A percentile compares a stretch with the other conserved stretches of the same genome.
phyloP scores from a whole-genome alignment of 1,140 invertebrate genomes.

The Bombyx mori region DNA sequence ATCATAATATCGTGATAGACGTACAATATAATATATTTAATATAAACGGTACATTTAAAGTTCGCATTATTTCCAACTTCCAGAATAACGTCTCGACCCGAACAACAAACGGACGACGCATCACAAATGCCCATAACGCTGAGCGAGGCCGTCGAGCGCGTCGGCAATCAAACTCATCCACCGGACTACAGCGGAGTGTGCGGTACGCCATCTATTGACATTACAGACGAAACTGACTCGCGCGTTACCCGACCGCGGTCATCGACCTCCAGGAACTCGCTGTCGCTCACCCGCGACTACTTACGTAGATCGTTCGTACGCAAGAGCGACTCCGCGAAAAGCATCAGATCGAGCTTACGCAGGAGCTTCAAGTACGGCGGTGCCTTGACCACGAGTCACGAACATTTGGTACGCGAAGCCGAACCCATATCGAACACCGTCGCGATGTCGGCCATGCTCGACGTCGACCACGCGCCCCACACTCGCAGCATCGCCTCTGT shows the following conservation, averaged over 20 bases:
- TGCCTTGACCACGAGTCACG: slow-evolving; percentile 46
- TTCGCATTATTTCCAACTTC: neutral
- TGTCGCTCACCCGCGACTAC: slow-evolving; percentile 45
- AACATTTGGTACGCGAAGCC: slow-evolving; percentile 48
- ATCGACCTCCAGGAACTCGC: slow-evolving; percentile 31
- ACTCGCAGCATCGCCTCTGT: slow-evolving; percentile 48
- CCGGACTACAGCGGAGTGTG: slow-evolving; percentile 35
- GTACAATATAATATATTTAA: no score
- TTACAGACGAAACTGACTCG: slow-evolving; percentile 38
- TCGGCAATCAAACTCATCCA: slow-evolving; percentile 21
- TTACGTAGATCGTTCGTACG: slow-evolving; percentile 51
- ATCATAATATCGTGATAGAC: no score
- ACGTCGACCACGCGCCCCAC: slow-evolving; percentile 16
- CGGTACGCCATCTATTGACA: slow-evolving; percentile 26
- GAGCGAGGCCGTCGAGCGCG: slow-evolving; percentile 55
- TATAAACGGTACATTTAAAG: no score
- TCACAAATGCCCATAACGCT: slow-evolving; percentile 56
- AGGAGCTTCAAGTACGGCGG: slow-evolving; percentile 55
- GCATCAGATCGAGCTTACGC: slow-evolving; percentile 51
- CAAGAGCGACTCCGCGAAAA: slow-evolving; percentile 55
- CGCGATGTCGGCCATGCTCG: slow-evolving; percentile 43
- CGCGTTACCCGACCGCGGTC: slow-evolving; percentile 8
- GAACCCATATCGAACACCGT: slow-evolving; percentile 62
- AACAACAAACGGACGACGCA: slow-evolving; percentile 26
- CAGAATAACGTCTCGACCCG: slow-evolving; percentile 47